These are phyloP conservation scores for Catharus fuscescens DNA, from an alignment of 2,113 vertebrate genomes.

Conservation along the genomic window DNA sequence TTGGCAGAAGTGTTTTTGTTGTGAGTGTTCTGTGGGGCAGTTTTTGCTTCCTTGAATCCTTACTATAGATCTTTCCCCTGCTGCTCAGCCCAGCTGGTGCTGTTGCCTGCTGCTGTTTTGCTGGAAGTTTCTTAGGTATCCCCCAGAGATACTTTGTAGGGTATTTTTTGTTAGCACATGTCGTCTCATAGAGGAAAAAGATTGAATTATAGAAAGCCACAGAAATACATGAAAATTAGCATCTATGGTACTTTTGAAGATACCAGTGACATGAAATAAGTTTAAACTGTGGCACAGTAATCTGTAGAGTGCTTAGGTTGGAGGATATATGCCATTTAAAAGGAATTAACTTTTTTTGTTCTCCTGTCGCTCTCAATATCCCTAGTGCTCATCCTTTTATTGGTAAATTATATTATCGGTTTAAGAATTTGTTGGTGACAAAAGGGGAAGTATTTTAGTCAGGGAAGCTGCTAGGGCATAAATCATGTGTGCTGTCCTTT, in stretches of 20 bases:
- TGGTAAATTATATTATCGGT: slow-evolving; percentile 31
- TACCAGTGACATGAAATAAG: background rate
- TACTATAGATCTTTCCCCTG: background rate
- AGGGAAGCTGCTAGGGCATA: slow-evolving; percentile 52
- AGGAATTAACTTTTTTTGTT: slow-evolving; percentile 27
- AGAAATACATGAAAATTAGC: background rate
- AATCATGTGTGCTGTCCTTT: slow-evolving; percentile 53
- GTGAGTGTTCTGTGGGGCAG: background rate
- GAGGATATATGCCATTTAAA: background rate
- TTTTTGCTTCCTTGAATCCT: background rate
- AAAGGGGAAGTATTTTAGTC: slow-evolving; percentile 54
- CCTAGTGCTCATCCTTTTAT: background rate
- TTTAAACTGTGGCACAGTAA: background rate
- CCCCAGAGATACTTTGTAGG: background rate
- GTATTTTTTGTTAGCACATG: background rate
- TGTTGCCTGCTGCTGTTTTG: background rate
- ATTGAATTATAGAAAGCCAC: background rate
- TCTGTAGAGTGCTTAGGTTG: background rate
- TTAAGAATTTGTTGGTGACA: slow-evolving; percentile 54
- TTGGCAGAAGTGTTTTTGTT: slow-evolving; percentile 26
- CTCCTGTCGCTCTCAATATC: slow-evolving; percentile 27
- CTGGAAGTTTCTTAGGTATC: background rate
- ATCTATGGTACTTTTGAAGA: background rate
- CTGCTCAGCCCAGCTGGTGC: slow-evolving; percentile 3
- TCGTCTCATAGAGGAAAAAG: background rate